Evolutionary conservation across 2,797 vertebrate genomes (phyloP), one percentile per base, ranked within the genome.

Genomic region (Helostoma temminkii): DNA sequence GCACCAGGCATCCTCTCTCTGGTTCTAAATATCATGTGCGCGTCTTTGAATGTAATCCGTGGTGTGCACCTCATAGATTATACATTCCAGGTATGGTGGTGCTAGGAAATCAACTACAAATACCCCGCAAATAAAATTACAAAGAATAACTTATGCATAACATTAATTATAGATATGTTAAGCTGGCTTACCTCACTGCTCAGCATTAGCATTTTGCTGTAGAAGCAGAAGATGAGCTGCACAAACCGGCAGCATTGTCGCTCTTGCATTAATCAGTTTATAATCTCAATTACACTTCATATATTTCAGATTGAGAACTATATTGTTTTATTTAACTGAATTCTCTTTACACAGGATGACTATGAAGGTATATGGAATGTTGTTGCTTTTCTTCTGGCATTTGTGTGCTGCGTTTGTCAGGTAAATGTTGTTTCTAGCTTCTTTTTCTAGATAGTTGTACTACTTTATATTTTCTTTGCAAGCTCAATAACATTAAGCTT

Each of bases 1-100:
- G 88, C 94, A 0, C 82, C 96, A 41, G 98, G 98, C 2, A 93
- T 99, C 81, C 95, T 99, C 22, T 98, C 97, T 0, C 93, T 99
- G 3, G 87, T 97, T 49, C 94, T 99, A 54, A 99, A 97, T 91
- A 99, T 99, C 89, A 93, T 98, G 96, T 99, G 98, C 65, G 96
- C 96, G 0, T 96, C 97, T 25, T 87, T 99, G 85, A 98, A 98
- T 76, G 92, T 99, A 61, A 96, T 98, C 71, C 95, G 98, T 5
- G 97, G 96, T 1, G 93, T 98, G 66, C 98, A 99, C 83, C 95
- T 98, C 0, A 93, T 95, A 4, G 98, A 98, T 58, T 88, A 97
- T 86, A 96, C 96, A 4, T 93, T 98, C 56, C 96, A 98, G 97
- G 97, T 98, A 94, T 81, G 5, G 22, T 14, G 48, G 15, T 21